phyloP scores from a whole-genome alignment of 92 coral and sea anemone species.

The Actinernus sp. region DNA sequence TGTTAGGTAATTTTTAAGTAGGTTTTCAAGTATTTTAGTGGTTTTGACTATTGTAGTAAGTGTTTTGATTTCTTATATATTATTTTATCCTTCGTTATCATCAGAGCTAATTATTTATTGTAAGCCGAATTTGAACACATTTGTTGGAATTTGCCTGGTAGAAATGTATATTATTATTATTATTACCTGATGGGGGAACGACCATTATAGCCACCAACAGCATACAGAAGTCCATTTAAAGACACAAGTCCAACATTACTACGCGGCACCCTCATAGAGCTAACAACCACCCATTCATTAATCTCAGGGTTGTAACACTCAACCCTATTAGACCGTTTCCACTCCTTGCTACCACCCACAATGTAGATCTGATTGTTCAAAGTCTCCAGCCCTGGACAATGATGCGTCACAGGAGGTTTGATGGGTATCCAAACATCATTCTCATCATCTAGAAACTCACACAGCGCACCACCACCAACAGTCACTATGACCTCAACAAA shows the following conservation, averaged over 20 bases:
- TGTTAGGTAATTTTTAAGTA: too few species aligned
- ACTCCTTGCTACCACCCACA: constrained; percentile 96
- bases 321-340: constrained; percentile 86
- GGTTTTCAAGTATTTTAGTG: too few species aligned
- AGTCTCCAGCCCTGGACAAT: constrained; percentile 94
- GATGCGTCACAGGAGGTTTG: constrained; percentile 77
- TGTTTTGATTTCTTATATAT: too few species aligned
- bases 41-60: too few species aligned
- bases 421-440: constrained; percentile 80
- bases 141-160: too few species aligned
- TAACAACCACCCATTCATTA: constrained; percentile 77
- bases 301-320: constrained; percentile 85
- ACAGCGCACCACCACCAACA: constrained; percentile 84
- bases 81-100: too few species aligned
- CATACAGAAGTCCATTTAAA: constrained; percentile 77
- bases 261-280: constrained; percentile 82
- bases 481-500: constrained; percentile 84
- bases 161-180: too few species aligned
- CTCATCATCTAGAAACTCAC: constrained; percentile 74
- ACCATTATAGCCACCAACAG: constrained; percentile 98
- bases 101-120: too few species aligned
- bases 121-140: too few species aligned
- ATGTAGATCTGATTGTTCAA: constrained; percentile 79
- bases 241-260: constrained; percentile 93
- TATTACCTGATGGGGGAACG: constrained; percentile 85